These are phyloP conservation scores for Archivesica marissinica DNA, from an alignment of 1,140 invertebrate genomes.

Conservation along the genomic window DNA sequence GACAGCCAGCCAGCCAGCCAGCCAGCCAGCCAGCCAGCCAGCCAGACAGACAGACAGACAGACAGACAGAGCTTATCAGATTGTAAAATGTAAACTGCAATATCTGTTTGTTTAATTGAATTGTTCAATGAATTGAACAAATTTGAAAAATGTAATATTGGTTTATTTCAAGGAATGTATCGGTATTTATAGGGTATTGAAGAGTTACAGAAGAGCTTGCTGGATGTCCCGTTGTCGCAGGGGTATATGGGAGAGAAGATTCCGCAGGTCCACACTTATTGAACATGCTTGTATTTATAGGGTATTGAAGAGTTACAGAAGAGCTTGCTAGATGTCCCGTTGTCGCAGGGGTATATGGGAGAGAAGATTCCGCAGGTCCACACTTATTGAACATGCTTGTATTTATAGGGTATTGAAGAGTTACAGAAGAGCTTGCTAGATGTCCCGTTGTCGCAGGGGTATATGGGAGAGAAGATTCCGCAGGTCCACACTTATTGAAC, in stretches of 20 bases:
- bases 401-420: slow-evolving; percentile 75
- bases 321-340: slow-evolving; percentile 74
- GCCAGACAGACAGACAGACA: too few relatives aligned
- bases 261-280: too few relatives aligned
- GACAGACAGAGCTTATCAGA: neutral
- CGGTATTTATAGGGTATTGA: slow-evolving; percentile 77
- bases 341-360: slow-evolving; percentile 81
- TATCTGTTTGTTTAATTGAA: neutral
- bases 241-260: slow-evolving; percentile 82
- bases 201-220: slow-evolving; percentile 74
- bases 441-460: slow-evolving; percentile 77
- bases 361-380: slow-evolving; percentile 82
- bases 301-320: slow-evolving; percentile 76
- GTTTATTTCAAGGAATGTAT: too few relatives aligned
- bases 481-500: too few relatives aligned
- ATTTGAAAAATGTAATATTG: neutral
- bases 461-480: slow-evolving; percentile 83
- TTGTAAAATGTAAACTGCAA: neutral
- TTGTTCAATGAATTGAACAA: neutral
- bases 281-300: too few relatives aligned
- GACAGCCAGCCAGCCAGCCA: too few relatives aligned
- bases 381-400: too few relatives aligned
- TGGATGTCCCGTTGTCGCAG: slow-evolving; percentile 76
- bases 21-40: too few relatives aligned
- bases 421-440: slow-evolving; percentile 74